Percentiles rank a stretch among this genome's conserved stretches.
Conservation (phyloP, 2,888 invertebrate genomes). For the Falcaria lacertinaria region DNA sequence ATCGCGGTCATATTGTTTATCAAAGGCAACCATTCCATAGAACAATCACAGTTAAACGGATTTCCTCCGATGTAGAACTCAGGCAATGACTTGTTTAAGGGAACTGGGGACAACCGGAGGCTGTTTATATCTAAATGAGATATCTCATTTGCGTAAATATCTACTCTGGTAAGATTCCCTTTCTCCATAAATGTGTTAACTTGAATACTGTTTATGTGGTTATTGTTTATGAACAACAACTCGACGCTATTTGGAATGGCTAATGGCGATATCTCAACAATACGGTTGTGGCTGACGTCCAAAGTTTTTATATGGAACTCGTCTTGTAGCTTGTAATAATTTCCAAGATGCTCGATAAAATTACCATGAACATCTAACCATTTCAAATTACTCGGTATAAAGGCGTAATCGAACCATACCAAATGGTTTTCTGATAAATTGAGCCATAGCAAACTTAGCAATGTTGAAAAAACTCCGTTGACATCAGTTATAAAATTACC, state of each 20-base stretch:
- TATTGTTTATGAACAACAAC: slow-evolving; percentile 92
- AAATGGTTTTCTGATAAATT: slow-evolving; percentile 95
- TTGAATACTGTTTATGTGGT: slow-evolving; percentile 89
- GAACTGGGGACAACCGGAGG: slow-evolving; percentile 86
- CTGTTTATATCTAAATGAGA: slow-evolving; percentile 91
- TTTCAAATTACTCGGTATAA: slow-evolving; percentile 91
- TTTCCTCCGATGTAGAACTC: slow-evolving; percentile 96
- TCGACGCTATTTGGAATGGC: slow-evolving; percentile 93
- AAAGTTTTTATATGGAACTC: slow-evolving; percentile 89
- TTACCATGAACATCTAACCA: slow-evolving; percentile 95
- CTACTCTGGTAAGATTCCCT: slow-evolving; percentile 89
- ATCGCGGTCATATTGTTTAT: slow-evolving; percentile 91
- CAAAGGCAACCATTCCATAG: slow-evolving; percentile 96
- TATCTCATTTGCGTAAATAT: slow-evolving; percentile 93
- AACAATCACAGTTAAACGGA: slow-evolving; percentile 96
- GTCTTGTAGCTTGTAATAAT: slow-evolving; percentile 91
- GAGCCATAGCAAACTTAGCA: slow-evolving; percentile 89
- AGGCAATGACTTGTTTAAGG: slow-evolving; percentile 86
- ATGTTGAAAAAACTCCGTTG: slow-evolving; percentile 91
- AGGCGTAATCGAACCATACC: slow-evolving; percentile 95
- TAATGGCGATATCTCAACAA: slow-evolving; percentile 88
- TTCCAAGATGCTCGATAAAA: slow-evolving; percentile 91
- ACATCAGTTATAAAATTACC: slow-evolving; percentile 93
- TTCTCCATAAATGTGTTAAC: slow-evolving; percentile 93
- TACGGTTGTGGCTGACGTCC: slow-evolving; percentile 93